Base-by-base conservation (phyloP, 2,888 invertebrate genomes). In the Thereva nobilitata region DNA sequence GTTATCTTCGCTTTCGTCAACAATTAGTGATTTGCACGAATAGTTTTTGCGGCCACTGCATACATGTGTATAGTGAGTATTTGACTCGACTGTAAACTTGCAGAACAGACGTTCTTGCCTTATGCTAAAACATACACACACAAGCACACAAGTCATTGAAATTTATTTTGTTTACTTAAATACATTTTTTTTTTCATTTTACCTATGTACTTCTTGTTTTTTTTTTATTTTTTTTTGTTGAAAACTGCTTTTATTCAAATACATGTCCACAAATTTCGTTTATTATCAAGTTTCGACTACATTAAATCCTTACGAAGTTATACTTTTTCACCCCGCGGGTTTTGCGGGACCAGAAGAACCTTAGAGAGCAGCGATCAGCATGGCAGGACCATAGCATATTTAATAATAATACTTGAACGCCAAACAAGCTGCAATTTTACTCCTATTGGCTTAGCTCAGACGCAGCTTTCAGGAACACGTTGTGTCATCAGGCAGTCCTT, bases 391-490 rank as follows among this genome's bases (percentile, higher is more conserved):
- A 23, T 23, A 23, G 37, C 37, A 45, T 55, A 34, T 44, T 57
- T 5, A 23, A 5, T 4, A 59, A 37, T 59, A 37, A 23, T 23
- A 23, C 23, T 23, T 23, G 23, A 23, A 23, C 23, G 23, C 23
- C 23, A 23, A 23, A 23, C 23, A 23, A 23, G 23, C 23, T 23
- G 23, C 23, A 23, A 23, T 23, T 23, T 23, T 1, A 23, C 23
- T 23, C 23, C 23, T 23, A 23, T 23, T 23, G 38, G n/a, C 34
- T 38, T 38, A 47, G 10, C 59, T 87, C 90, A 93, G 76, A 93
- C 93, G 83, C 92, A 93, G 79, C 92, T 92, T 82, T 93, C 93
- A 52, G 93, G 93, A 78, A 93, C 88, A 78, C 92, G 87, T 79
- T 90, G 90, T 76, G 92, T 91, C 85, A 92, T 91, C 70, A 93